A percentile compares a stretch with the other conserved stretches of the same genome.
Conservation (phyloP, 2,113 vertebrate genomes). For the Cochlearius cochlearius region DNA sequence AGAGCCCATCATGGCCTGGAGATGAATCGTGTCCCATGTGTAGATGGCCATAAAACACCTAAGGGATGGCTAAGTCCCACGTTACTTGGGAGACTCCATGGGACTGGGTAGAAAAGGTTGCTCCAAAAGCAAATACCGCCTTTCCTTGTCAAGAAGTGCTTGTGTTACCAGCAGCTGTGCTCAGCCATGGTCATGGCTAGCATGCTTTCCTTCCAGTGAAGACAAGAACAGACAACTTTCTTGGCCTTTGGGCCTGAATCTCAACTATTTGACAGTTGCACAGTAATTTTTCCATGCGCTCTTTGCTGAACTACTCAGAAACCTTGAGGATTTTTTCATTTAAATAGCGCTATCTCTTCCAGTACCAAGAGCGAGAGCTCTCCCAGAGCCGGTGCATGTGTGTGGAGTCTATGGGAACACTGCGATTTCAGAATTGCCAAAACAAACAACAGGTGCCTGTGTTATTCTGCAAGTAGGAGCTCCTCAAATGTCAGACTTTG, state of each 20-base stretch:
- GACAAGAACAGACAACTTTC: background rate
- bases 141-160: background rate
- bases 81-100: background rate
- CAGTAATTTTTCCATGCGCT: background rate
- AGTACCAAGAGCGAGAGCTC: background rate
- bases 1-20: background rate
- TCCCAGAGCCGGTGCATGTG: background rate
- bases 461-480: conserved; percentile 56
- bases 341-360: background rate
- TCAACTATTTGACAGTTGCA: background rate
- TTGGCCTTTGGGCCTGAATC: background rate
- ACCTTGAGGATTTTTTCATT: conserved; percentile 1
- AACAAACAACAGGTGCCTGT: conserved; percentile 64
- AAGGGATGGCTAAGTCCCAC: too few relatives aligned
- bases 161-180: background rate
- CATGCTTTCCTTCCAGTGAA: background rate
- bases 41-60: background rate
- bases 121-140: background rate
- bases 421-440: conserved; percentile 43
- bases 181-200: background rate
- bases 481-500: conserved; percentile 52
- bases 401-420: background rate
- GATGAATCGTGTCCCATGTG: rapidly evolving
- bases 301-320: background rate
- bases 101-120: background rate